Base-by-base conservation (phyloP, 2,888 invertebrate species). In the Zaprionus bogoriensis region DNA sequence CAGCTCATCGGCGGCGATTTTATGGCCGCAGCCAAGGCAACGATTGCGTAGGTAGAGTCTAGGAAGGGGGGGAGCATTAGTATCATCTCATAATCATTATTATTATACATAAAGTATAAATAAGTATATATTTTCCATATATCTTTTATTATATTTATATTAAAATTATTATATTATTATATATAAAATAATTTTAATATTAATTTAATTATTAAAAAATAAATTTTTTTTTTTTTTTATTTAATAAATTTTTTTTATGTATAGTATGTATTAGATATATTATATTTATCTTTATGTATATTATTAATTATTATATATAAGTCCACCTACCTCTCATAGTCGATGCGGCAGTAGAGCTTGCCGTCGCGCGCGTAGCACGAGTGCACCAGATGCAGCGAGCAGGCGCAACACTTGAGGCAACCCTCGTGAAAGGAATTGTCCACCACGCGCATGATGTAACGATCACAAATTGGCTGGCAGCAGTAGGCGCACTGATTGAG, bases 331-430 rank as follows among this genome's bases (percentile, higher is more conserved):
- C 95, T 94, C 91, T 95, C 95, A 89, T 96, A 96, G 90, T 96
- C 96, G 65, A 94, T 92, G 83, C 94, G 93, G 90, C 96, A 96
- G 89, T 94, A 96, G 62, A 96, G 92, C 83, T 94, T 94, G 71
- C 94, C 93, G 76, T 95, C 95, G 77, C 94, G 92, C 45, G 94
- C 93, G 91, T 94, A 96, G 90, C 96, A 96, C 63, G 95, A 95
- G 87, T 95, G 94, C 67, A 93, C 93, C 62, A 96, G 93, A 65
- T 93, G 93, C 67, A 93, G 92, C 62, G 94, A 93, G 89, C 96
- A 96, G 69, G 94, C 94, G 77, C 93, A 92, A 90, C 96, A 96
- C 87, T 94, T 94, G 65, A 96, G 93, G 91, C 96, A 96, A 64
- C 93, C 92, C 87, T 95, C 95, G 91, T 96, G 96, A 92, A 95